phyloP scores from a whole-genome alignment of 2,113 vertebrate genomes.

The Aphelocoma coerulescens region DNA sequence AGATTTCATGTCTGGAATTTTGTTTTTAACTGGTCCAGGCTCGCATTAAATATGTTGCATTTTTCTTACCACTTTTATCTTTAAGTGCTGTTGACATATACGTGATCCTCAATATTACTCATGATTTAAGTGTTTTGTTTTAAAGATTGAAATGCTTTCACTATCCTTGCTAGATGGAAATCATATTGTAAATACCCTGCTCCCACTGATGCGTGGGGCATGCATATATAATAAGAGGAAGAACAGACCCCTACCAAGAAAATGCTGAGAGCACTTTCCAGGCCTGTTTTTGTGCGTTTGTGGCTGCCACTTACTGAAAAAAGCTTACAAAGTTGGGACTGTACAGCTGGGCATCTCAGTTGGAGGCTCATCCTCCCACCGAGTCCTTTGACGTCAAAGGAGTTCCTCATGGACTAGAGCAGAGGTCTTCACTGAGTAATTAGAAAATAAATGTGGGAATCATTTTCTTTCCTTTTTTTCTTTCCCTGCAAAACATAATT shows the following conservation, averaged over 20 bases:
- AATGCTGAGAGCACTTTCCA: not conserved
- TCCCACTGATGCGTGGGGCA: not conserved
- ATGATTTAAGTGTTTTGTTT: not conserved
- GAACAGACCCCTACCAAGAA: not conserved
- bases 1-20: slow-evolving; percentile 15
- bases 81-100: slow-evolving; percentile 6
- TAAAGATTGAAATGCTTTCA: slow-evolving; percentile 26
- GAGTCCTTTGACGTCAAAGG: slow-evolving; percentile 52
- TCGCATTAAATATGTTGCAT: not conserved
- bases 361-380: slow-evolving; percentile 28
- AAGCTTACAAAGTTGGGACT: not conserved
- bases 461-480: slow-evolving; percentile 3
- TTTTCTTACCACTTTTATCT: slow-evolving; percentile 13
- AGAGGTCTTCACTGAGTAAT: slow-evolving; percentile 60
- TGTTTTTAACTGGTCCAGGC: not conserved
- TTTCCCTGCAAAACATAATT: slow-evolving; percentile 40
- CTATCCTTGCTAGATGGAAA: not conserved
- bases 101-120: not conserved
- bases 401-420: slow-evolving; percentile 43
- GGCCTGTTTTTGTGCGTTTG: not conserved
- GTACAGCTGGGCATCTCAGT: not conserved
- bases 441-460: slow-evolving; percentile 67
- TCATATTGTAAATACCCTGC: not conserved
- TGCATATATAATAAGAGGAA: not conserved
- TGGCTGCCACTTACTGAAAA: not conserved